Evolutionary conservation across 2,797 vertebrate species (phyloP).

Genomic region (Scolopax bukidnonensis): DNA sequence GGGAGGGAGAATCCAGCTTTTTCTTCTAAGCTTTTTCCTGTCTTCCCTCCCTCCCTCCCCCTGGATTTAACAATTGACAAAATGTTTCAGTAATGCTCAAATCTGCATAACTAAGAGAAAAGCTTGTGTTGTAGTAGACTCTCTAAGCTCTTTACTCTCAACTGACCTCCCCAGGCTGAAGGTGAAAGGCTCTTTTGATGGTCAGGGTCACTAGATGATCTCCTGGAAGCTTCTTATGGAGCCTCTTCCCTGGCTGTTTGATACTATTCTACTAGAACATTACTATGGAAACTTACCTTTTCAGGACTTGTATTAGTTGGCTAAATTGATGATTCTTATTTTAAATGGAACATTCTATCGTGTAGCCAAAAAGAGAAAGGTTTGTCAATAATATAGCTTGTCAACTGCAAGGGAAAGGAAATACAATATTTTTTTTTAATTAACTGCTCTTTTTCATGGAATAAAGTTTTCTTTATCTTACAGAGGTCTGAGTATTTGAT

Average conservation of each 20-base stretch:
- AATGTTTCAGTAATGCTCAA: neutral
- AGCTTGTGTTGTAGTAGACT: neutral
- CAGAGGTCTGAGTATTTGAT: neutral
- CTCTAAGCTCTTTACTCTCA: neutral
- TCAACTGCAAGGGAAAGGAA: neutral
- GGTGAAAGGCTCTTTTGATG: neutral
- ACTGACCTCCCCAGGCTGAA: neutral
- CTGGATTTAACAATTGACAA: neutral
- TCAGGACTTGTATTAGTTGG: neutral
- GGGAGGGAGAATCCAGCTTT: neutral
- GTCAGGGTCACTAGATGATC: neutral
- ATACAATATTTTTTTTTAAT: neutral
- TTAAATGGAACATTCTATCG: neutral
- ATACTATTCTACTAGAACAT: neutral
- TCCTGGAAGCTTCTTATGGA: neutral
- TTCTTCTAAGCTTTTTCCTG: neutral
- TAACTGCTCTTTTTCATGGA: neutral
- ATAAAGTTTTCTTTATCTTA: slow-evolving; percentile 37
- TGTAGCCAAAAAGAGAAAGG: neutral
- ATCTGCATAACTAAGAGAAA: neutral
- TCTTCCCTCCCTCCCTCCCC: no score
- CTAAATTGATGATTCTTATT: neutral
- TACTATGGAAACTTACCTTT: neutral
- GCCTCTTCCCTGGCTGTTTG: neutral
- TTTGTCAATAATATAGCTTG: neutral